Conservation (phyloP, 2,888 invertebrate species). For the Spodoptera picta region DNA sequence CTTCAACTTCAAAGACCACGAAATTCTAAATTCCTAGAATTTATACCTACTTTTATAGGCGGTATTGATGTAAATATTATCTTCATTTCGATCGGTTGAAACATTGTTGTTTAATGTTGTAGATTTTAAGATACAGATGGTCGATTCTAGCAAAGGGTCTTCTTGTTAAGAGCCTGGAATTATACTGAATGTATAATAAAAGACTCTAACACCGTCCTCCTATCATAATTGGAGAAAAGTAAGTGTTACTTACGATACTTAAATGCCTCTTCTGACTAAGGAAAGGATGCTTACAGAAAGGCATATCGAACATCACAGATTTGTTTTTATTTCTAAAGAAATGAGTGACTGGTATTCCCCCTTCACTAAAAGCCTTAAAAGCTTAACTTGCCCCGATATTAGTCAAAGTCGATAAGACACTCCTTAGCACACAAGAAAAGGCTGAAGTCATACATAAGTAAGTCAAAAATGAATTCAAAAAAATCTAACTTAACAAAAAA, state of each 20-base stretch:
- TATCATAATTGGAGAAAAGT: background rate
- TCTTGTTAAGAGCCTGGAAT: too few relatives aligned
- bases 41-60: conserved; percentile 34
- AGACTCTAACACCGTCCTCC: too few relatives aligned
- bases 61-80: conserved; percentile 35
- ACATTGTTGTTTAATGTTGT: conserved; percentile 22
- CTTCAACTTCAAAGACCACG: conserved; percentile 3
- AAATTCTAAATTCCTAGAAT: conserved; percentile 34
- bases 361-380: conserved; percentile 17
- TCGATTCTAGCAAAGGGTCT: too few relatives aligned
- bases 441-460: conserved; percentile 41
- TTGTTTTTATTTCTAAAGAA: too few relatives aligned
- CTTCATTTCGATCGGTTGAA: conserved; percentile 13
- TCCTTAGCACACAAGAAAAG: conserved; percentile 21
- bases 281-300: too few relatives aligned
- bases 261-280: background rate
- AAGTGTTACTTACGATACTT: background rate
- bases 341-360: too few relatives aligned
- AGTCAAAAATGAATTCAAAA: conserved; percentile 50
- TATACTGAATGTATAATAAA: too few relatives aligned
- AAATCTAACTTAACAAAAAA: conserved; percentile 57
- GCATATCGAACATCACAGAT: too few relatives aligned
- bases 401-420: conserved; percentile 31
- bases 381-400: conserved; percentile 25
- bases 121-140: too few relatives aligned